A percentile compares a stretch with the other conserved stretches of the same genome.
Conservation (phyloP, 2,113 vertebrate genomes). For the Elaphurus davidianus region DNA sequence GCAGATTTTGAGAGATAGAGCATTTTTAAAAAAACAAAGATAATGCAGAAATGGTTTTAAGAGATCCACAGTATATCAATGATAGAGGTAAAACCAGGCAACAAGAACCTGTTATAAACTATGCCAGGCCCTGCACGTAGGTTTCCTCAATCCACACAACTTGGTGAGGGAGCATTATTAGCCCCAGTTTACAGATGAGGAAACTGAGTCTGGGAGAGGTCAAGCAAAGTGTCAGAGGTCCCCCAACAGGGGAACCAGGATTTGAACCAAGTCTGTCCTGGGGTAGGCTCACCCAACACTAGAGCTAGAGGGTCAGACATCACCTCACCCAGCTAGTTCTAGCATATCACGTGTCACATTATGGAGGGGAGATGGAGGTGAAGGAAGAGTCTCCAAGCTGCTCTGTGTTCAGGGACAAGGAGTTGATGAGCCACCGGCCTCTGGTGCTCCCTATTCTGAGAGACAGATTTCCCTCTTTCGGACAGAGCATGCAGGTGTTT, state of each 20-base stretch:
- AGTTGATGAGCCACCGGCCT: background rate
- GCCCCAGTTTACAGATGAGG: background rate
- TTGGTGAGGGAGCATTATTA: background rate
- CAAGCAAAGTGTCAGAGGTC: background rate
- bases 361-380: background rate
- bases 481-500: background rate
- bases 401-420: background rate
- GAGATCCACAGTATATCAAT: background rate
- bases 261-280: background rate
- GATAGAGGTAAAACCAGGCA: background rate
- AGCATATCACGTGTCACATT: background rate
- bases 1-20: background rate
- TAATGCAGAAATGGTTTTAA: background rate
- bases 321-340: background rate
- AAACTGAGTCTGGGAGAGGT: background rate
- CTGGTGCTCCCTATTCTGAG: background rate
- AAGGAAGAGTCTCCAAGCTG: background rate
- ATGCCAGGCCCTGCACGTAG: background rate
- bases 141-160: background rate
- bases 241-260: rapidly evolving
- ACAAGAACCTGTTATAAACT: background rate
- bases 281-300: no score
- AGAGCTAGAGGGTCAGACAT: background rate
- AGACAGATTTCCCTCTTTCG: background rate
- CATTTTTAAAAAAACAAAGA: background rate